Percentiles rank a stretch among this genome's conserved stretches.
Evolutionary conservation across 2,888 invertebrate genomes (phyloP).

Genomic region (Lycia hirtaria): DNA sequence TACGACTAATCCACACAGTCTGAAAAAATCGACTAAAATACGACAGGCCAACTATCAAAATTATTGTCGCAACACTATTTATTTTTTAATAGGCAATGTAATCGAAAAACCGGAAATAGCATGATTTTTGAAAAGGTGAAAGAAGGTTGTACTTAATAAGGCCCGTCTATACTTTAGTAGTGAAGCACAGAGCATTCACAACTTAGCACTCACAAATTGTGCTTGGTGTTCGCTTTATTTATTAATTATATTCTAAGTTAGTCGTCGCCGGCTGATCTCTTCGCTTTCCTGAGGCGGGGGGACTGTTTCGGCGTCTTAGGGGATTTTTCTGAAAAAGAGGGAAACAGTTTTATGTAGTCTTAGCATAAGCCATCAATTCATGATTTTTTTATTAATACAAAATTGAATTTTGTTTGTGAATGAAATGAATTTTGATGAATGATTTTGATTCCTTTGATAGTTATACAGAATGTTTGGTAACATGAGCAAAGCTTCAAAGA

Average conservation of each 20-base stretch:
- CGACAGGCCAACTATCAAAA: conserved; percentile 41
- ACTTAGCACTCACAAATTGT: conserved; percentile 46
- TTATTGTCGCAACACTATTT: conserved; percentile 33
- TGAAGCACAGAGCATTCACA: conserved; percentile 46
- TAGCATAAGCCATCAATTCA: no score
- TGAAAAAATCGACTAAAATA: conserved; percentile 58
- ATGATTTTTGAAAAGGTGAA: conserved; percentile 10
- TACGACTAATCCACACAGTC: conserved; percentile 66
- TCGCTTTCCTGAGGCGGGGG: conserved; percentile 91
- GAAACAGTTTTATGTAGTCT: conserved; percentile 8
- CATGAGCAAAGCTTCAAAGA: no score
- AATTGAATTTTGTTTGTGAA: no score
- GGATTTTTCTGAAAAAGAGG: conserved; percentile 88
- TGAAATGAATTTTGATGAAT: no score
- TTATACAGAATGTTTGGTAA: no score
- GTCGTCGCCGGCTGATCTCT: conserved; percentile 90
- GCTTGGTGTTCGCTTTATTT: conserved; percentile 45
- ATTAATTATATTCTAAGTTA: conserved; percentile 58
- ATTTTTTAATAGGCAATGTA: conserved; percentile 22
- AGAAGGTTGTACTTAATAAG: conserved; percentile 20
- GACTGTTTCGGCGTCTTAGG: conserved; percentile 88
- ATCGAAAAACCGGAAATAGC: conserved; percentile 7
- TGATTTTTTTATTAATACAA: no score
- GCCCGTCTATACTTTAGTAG: conserved; percentile 66
- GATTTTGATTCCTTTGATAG: no score